Percentiles rank a stretch among this genome's conserved stretches.
These are phyloP conservation scores for Aphaenogaster ashmeadi DNA, from an alignment of 1,140 invertebrate genomes.

Conservation along the genomic window DNA sequence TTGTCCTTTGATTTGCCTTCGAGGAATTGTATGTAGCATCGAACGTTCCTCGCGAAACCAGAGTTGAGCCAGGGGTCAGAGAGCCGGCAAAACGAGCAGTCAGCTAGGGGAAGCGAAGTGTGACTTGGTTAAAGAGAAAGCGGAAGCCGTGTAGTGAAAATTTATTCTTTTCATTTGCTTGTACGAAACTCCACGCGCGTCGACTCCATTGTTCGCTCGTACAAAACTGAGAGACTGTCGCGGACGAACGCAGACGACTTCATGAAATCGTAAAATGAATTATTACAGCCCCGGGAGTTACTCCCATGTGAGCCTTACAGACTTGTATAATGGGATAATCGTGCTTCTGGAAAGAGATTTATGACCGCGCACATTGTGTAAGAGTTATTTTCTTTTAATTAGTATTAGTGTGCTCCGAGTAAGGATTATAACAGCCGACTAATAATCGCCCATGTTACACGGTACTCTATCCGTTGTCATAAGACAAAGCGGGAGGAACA, in stretches of 20 bases:
- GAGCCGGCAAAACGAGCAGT: constrained; percentile 19
- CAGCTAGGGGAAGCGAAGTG: constrained; percentile 26
- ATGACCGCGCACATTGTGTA: constrained; percentile 48
- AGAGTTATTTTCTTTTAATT: constrained; percentile 64
- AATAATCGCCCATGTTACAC: constrained; percentile 8
- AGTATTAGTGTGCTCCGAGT: constrained; percentile 21
- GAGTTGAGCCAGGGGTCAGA: not conserved
- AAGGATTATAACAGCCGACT: constrained; percentile 19
- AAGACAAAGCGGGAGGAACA: not conserved
- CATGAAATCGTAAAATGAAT: constrained; percentile 64
- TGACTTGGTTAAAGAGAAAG: constrained; percentile 37
- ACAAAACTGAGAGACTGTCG: constrained; percentile 21
- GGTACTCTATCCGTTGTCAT: not conserved
- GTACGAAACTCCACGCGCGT: constrained; percentile 38
- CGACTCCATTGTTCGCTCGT: constrained; percentile 21
- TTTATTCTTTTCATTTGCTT: constrained; percentile 57
- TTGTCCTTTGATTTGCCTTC: not conserved
- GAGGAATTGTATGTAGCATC: not conserved
- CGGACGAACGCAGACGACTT: constrained; percentile 54
- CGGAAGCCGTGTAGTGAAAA: constrained; percentile 37
- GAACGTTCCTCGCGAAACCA: not conserved
- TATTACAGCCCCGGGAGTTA: constrained; percentile 44
- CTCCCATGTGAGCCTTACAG: constrained; percentile 36
- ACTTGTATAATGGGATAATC: constrained; percentile 57
- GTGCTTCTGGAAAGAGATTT: constrained; percentile 53